phyloP scores from a whole-genome alignment of 2,888 invertebrate species.

The Odontothrips loti region DNA sequence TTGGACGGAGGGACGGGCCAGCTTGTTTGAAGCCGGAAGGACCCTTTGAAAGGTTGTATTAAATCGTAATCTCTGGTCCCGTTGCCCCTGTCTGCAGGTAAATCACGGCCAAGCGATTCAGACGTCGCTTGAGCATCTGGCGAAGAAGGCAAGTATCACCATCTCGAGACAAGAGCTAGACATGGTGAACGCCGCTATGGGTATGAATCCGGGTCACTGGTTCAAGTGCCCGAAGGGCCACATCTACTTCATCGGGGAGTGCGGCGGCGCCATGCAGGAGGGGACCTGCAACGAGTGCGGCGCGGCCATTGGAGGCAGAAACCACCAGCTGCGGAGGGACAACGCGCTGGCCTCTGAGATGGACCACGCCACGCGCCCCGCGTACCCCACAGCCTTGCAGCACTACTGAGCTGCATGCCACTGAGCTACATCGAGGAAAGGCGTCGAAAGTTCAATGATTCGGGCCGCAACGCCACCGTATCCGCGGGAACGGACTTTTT shows the following conservation, averaged over 20 bases:
- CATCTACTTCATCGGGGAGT: slow-evolving; percentile 60
- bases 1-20: too few relatives aligned
- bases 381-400: slow-evolving; percentile 47
- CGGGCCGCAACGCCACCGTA: too few relatives aligned
- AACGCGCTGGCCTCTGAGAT: slow-evolving; percentile 54
- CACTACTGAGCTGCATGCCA: too few relatives aligned
- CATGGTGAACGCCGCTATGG: slow-evolving; percentile 36
- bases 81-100: too few relatives aligned
- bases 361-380: slow-evolving; percentile 52
- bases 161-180: background rate
- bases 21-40: too few relatives aligned
- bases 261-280: slow-evolving; percentile 59
- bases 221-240: slow-evolving; percentile 69
- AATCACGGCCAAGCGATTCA: background rate
- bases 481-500: too few relatives aligned
- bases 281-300: slow-evolving; percentile 57
- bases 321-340: slow-evolving; percentile 49
- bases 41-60: too few relatives aligned
- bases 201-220: slow-evolving; percentile 59
- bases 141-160: background rate
- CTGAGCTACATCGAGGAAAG: too few relatives aligned
- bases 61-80: too few relatives aligned
- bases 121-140: background rate
- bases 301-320: slow-evolving; percentile 52
- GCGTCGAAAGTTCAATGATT: too few relatives aligned